Percentiles rank a stretch among this genome's conserved stretches.
Evolutionary conservation across 2,888 invertebrate genomes (phyloP).

Genomic region (Dynastes tityus): DNA sequence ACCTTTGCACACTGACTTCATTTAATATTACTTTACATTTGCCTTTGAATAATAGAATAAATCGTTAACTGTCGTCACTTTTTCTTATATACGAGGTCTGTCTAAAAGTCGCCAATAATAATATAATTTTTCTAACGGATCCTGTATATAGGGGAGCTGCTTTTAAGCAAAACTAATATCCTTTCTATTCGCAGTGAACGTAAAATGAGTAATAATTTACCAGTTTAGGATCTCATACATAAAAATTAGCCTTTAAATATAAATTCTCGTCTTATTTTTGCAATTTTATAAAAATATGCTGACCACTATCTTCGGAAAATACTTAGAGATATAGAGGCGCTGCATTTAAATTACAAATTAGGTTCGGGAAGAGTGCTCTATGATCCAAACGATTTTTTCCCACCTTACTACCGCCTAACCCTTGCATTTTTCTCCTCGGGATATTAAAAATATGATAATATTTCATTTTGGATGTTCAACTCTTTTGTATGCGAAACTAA

Average conservation of each 20-base stretch:
- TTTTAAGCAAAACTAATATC: no score
- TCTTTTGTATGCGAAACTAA: no score
- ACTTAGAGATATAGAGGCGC: conserved; percentile 16
- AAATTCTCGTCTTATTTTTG: conserved; percentile 45
- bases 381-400: conserved; percentile 37
- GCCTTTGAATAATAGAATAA: not conserved
- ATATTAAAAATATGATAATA: not conserved
- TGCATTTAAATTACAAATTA: conserved; percentile 50
- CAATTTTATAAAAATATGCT: conserved; percentile 39
- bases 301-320: conserved; percentile 39
- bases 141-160: no score
- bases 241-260: conserved; percentile 47
- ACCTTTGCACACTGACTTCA: not conserved
- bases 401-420: not conserved
- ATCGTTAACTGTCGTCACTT: no score
- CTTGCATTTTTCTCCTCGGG: not conserved
- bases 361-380: conserved; percentile 25
- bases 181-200: not conserved
- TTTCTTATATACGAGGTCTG: no score
- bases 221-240: conserved; percentile 43
- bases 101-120: no score
- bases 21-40: not conserved
- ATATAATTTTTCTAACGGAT: no score
- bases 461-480: not conserved
- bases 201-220: conserved; percentile 28